Conservation (phyloP, 2,888 invertebrate species). For the Spisula solida region DNA sequence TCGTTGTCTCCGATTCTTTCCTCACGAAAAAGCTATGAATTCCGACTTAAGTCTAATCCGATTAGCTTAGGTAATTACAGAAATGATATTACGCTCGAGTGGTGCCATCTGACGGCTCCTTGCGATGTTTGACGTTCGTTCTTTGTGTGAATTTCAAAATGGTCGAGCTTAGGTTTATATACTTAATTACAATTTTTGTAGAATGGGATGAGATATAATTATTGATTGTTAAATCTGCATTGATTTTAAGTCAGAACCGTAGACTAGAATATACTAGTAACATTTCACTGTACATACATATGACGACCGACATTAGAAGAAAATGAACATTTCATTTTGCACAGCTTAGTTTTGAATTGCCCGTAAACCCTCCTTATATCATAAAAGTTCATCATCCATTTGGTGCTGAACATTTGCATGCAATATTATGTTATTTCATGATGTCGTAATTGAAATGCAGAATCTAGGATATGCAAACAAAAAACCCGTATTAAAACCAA, state of each 20-base stretch:
- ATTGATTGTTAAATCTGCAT: background rate
- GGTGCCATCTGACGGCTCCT: background rate
- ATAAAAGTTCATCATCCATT: too few species aligned
- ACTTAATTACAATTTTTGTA: background rate
- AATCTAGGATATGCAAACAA: too few species aligned
- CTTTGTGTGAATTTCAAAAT: too few species aligned
- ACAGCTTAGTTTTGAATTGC: too few species aligned
- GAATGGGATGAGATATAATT: background rate
- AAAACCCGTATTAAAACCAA: too few species aligned
- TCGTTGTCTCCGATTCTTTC: background rate
- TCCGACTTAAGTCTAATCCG: slow-evolving; percentile 5
- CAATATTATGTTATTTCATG: too few species aligned
- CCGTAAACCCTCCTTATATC: too few species aligned
- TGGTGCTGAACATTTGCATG: too few species aligned
- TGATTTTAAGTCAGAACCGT: background rate
- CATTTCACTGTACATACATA: too few species aligned
- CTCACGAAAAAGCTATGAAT: slow-evolving; percentile 1
- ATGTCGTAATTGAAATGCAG: too few species aligned
- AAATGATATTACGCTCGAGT: background rate
- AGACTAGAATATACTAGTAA: background rate
- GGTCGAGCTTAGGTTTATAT: background rate
- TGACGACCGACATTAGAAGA: too few species aligned
- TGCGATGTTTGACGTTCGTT: background rate
- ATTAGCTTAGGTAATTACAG: background rate
- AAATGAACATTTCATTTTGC: too few species aligned